Base-by-base conservation (phyloP, 1,140 invertebrate species). In the Hydropsyche tenuis region DNA sequence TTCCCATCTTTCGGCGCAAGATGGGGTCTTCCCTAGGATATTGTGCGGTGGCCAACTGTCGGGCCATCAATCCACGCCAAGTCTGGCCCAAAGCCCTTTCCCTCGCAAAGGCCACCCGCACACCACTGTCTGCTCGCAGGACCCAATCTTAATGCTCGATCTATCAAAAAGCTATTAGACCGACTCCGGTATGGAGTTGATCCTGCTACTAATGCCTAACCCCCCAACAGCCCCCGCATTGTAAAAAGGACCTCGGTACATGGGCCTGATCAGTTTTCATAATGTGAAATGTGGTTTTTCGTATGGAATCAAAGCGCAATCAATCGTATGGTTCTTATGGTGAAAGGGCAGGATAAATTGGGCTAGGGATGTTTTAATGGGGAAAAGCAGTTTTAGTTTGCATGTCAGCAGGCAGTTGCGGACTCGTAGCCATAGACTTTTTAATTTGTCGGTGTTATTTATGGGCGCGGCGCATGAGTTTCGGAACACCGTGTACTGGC, bases 401-500 rank as follows among this genome's bases (percentile, higher is more conserved):
- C 75, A 73, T 76, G 75, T 60, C 69, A 46, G 46, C 51, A 56
- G 62, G 75, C 75, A 76, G 66, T 76, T 76, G 75, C 48, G 53
- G 53, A 48, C 53, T 43, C 7, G 42, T 72, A 27, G 16, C 62
- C 23, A 60, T 72, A 76, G 75, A 76, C 75, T 76, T 76, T 76
- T 76, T 76, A 76, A 76, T 76, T 76, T 76, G 68, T 45, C 46
- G 65, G 48, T 45, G 75, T 76, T 73, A 76, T 76, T 76, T 76
- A 76, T 73, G 68, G 69, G 53, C 22, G n/a, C 56, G 56, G 56
- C 56, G 56, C 56, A 62, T 62, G 56, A 62, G 56, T 62, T 62
- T 62, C 22, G 56, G 56, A 20, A 37, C 30, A 51, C 48, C 48
- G 48, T 51, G 14, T 51, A 51, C 5, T 5, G n/a, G 48, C 48